Conservation (phyloP, 2,797 vertebrate genomes). For the Melanotaenia boesemani region DNA sequence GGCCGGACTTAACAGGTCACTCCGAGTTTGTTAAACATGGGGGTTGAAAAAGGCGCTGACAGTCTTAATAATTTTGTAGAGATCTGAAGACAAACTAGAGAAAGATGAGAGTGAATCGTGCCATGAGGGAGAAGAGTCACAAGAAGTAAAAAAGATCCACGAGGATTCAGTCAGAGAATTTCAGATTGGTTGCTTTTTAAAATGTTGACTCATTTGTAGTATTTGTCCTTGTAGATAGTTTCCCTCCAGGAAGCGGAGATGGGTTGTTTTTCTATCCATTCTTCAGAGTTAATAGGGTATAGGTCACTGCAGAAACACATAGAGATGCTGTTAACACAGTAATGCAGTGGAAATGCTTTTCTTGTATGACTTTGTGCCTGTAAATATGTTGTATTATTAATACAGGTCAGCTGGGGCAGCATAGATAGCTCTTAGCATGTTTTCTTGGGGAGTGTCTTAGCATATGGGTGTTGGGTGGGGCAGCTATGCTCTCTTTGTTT, state of each 20-base stretch:
- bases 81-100: slow-evolving; percentile 26
- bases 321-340: slow-evolving; percentile 33
- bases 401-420: slow-evolving; percentile 63
- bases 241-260: not conserved
- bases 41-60: not conserved
- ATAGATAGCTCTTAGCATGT: slow-evolving; percentile 52
- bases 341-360: slow-evolving; percentile 50
- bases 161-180: slow-evolving; percentile 5
- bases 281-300: not conserved
- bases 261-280: not conserved
- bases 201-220: not conserved
- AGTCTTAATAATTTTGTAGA: slow-evolving; percentile 20
- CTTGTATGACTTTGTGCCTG: slow-evolving; percentile 40
- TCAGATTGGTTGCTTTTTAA: not conserved
- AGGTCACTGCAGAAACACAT: slow-evolving; percentile 38
- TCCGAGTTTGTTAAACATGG: slow-evolving; percentile 3
- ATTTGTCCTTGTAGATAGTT: slow-evolving; percentile 16
- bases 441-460: slow-evolving; percentile 40
- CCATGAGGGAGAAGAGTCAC: not conserved
- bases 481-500: slow-evolving; percentile 1
- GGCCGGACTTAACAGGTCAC: slow-evolving; percentile 44
- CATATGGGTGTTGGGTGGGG: slow-evolving; percentile 6
- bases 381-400: slow-evolving; percentile 76
- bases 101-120: slow-evolving; percentile 26
- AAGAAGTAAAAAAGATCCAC: slow-evolving; percentile 18